Evolutionary conservation across 2,113 vertebrate species (phyloP).

Genomic region (Bettongia penicillata): DNA sequence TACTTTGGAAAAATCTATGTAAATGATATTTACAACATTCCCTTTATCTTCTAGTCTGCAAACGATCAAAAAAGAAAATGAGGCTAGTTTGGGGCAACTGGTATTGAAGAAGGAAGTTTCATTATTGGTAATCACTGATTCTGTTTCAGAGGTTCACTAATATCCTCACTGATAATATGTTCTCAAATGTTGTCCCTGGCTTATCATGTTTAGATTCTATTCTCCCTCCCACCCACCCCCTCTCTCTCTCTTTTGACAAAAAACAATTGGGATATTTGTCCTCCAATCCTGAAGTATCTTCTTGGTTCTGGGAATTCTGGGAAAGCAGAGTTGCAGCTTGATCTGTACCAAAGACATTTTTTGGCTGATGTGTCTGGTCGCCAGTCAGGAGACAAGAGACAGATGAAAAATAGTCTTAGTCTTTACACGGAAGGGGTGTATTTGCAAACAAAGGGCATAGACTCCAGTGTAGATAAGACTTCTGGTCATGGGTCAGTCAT

Average conservation of each 20-base stretch:
- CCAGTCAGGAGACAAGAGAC: background rate
- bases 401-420: background rate
- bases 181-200: background rate
- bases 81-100: background rate
- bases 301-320: background rate
- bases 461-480: background rate
- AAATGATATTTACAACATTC: background rate
- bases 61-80: background rate
- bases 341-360: background rate
- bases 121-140: background rate
- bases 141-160: background rate
- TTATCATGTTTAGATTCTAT: background rate
- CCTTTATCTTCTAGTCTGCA: background rate
- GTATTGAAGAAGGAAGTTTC: background rate
- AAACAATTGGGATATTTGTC: background rate
- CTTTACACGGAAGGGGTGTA: background rate
- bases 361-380: background rate
- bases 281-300: background rate
- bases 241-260: no score
- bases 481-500: background rate
- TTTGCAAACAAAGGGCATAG: background rate
- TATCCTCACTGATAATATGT: background rate
- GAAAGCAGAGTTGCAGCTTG: background rate
- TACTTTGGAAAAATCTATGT: background rate
- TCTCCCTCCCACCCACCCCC: no score